These are phyloP conservation scores for Drosophila maculinotata DNA, from an alignment of 2,888 invertebrate species.

Conservation along the genomic window DNA sequence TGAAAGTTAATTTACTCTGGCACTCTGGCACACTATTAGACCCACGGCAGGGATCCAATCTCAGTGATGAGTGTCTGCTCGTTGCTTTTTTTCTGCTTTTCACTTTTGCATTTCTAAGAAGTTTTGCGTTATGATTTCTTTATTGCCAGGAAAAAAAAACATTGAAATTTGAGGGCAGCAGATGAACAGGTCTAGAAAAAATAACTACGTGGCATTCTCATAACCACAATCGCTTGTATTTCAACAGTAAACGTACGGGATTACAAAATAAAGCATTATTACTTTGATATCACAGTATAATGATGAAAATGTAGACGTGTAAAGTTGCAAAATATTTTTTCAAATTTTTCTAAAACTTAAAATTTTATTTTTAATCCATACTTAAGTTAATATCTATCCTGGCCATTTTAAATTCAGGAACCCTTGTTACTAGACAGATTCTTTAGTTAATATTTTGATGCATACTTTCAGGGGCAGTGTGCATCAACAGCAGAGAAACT, in stretches of 20 bases:
- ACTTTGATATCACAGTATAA: too few species aligned
- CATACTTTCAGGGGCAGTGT: constrained; percentile 92
- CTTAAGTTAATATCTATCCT: too few species aligned
- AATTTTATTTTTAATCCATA: too few species aligned
- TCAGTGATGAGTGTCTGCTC: constrained; percentile 42
- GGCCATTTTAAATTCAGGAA: too few species aligned
- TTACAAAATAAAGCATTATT: too few species aligned
- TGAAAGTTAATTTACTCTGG: constrained; percentile 69
- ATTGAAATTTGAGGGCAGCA: not conserved
- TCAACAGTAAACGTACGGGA: not conserved
- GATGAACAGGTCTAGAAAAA: constrained; percentile 8
- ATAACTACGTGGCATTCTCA: constrained; percentile 2
- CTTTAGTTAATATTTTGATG: not conserved
- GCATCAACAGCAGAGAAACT: constrained; percentile 93
- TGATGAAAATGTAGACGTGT: too few species aligned
- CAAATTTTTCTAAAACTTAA: too few species aligned
- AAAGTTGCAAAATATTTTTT: too few species aligned
- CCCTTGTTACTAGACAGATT: not conserved
- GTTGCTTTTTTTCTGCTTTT: constrained; percentile 15
- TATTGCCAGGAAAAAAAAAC: constrained; percentile 10
- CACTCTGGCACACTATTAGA: constrained; percentile 44
- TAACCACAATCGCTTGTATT: not conserved
- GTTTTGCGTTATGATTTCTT: constrained; percentile 42
- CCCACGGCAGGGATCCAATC: constrained; percentile 22
- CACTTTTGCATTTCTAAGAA: constrained; percentile 42